Evolutionary conservation across 2,797 vertebrate species (phyloP).

Genomic region (Amphiprion clarkii): DNA sequence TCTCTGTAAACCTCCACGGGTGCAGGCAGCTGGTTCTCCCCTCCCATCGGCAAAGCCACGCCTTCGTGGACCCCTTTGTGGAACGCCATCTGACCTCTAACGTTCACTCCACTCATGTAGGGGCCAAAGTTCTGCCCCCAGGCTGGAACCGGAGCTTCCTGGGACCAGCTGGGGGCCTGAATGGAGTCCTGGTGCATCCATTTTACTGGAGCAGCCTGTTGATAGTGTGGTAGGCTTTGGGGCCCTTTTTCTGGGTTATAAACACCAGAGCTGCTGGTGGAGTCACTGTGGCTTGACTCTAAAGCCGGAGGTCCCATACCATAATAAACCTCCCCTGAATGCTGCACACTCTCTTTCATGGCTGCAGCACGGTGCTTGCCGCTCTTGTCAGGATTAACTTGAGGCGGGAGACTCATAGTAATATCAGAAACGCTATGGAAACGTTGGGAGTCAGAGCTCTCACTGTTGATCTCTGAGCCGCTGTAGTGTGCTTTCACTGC

Average conservation of each 20-base stretch:
- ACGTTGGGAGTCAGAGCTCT: constrained; percentile 24
- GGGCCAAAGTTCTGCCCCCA: constrained; percentile 89
- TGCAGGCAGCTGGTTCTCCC: constrained; percentile 83
- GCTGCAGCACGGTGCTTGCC: constrained; percentile 87
- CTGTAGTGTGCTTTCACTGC: constrained; percentile 55
- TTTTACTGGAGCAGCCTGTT: constrained; percentile 88
- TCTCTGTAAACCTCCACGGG: constrained; percentile 81
- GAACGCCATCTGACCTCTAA: constrained; percentile 79
- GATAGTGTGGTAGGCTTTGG: constrained; percentile 85
- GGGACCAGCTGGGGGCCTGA: constrained; percentile 87
- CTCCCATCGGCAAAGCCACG: constrained; percentile 75
- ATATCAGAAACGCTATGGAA: constrained; percentile 31
- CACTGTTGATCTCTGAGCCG: constrained; percentile 34
- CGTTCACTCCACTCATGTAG: constrained; percentile 84
- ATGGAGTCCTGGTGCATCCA: constrained; percentile 88
- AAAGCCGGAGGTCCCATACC: constrained; percentile 79
- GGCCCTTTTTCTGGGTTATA: constrained; percentile 89
- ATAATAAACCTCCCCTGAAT: constrained; percentile 91
- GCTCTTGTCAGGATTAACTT: constrained; percentile 89
- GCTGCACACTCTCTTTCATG: constrained; percentile 89
- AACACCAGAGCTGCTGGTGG: constrained; percentile 81
- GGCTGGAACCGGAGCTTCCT: constrained; percentile 73
- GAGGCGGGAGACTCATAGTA: constrained; percentile 95
- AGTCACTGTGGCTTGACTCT: constrained; percentile 77
- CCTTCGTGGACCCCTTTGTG: constrained; percentile 80